Percentiles rank a stretch among this genome's conserved stretches.
phyloP scores from a whole-genome alignment of 2,888 invertebrate genomes.

The Pycnomerus fuliginosus region DNA sequence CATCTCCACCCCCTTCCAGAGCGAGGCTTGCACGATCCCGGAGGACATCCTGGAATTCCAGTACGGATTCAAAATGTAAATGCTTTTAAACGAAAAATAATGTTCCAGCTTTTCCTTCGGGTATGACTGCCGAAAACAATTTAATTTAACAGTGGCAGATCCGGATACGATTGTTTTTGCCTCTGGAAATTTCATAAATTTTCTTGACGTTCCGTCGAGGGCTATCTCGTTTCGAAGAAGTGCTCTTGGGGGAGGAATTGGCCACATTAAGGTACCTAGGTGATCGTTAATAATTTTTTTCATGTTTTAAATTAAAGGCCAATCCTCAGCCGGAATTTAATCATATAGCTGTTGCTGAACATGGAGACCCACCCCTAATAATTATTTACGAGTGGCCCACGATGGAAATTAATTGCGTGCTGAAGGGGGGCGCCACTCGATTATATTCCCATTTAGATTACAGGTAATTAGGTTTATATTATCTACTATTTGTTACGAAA shows the following conservation, averaged over 20 bases:
- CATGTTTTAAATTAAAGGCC: constrained; percentile 5
- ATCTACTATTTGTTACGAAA: too few species aligned
- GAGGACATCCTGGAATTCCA: constrained; percentile 63
- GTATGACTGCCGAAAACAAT: constrained; percentile 78
- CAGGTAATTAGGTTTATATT: constrained; percentile 54
- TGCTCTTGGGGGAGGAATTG: constrained; percentile 77
- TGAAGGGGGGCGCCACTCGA: constrained; percentile 73
- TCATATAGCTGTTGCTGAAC: constrained; percentile 85
- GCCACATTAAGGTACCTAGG: constrained; percentile 70
- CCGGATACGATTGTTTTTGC: constrained; percentile 72
- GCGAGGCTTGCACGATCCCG: constrained; percentile 58
- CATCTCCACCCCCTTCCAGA: constrained; percentile 58
- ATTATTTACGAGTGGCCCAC: constrained; percentile 83
- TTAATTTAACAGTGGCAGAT: constrained; percentile 78
- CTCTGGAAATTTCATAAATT: constrained; percentile 79
- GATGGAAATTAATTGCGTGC: constrained; percentile 70
- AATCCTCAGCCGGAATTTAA: constrained; percentile 61
- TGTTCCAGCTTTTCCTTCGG: constrained; percentile 77
- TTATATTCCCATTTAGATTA: constrained; percentile 74
- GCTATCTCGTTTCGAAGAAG: constrained; percentile 71
- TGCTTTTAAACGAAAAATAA: constrained; percentile 9
- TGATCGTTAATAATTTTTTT: constrained; percentile 7
- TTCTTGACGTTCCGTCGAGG: constrained; percentile 68
- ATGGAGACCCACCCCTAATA: constrained; percentile 70
- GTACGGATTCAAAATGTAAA: constrained; percentile 54